Percentiles rank a stretch among this genome's conserved stretches.
Evolutionary conservation across 2,888 invertebrate genomes (phyloP).

Genomic region (Plemyria rubiginata): DNA sequence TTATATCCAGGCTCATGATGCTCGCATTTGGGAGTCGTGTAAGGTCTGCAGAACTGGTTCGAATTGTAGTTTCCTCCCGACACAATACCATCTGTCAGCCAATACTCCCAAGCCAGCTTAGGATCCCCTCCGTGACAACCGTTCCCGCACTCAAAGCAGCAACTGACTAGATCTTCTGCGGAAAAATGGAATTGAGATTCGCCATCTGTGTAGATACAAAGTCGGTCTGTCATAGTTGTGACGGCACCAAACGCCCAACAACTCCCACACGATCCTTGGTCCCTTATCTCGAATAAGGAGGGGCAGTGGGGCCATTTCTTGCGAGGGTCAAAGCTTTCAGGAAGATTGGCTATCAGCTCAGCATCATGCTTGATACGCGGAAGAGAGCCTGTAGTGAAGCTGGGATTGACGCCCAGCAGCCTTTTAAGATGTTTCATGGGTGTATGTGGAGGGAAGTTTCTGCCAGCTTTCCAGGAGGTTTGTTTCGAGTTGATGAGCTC

Average conservation of each 20-base stretch:
- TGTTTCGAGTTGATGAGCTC: constrained; percentile 87
- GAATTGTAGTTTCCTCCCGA: constrained; percentile 29
- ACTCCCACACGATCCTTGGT: constrained; percentile 95
- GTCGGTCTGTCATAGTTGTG: constrained; percentile 87
- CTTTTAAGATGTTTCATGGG: constrained; percentile 70
- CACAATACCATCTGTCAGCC: constrained; percentile 20
- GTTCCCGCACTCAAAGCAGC: constrained; percentile 56
- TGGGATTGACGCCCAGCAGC: constrained; percentile 89
- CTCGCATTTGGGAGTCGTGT: constrained; percentile 90
- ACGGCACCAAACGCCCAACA: constrained; percentile 96
- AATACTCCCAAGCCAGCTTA: constrained; percentile 13
- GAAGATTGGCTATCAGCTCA: constrained; percentile 80
- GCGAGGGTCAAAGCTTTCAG: constrained; percentile 92
- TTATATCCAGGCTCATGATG: constrained; percentile 91
- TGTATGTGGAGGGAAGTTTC: constrained; percentile 87
- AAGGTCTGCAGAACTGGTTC: constrained; percentile 21
- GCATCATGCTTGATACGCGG: constrained; percentile 54
- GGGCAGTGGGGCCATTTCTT: constrained; percentile 93
- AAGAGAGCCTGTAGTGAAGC: constrained; percentile 42
- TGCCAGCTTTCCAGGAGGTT: constrained; percentile 90
- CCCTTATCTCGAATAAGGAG: constrained; percentile 91
- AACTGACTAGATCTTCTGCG: constrained; percentile 93
- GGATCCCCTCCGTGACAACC: constrained; percentile 18
- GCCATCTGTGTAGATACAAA: constrained; percentile 92
- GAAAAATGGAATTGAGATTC: constrained; percentile 90